Evolutionary conservation across 64 coral and sea anemone species (phyloP), one percentile per base, ranked within the genome.

Genomic region (Pocillopora verrucosa): DNA sequence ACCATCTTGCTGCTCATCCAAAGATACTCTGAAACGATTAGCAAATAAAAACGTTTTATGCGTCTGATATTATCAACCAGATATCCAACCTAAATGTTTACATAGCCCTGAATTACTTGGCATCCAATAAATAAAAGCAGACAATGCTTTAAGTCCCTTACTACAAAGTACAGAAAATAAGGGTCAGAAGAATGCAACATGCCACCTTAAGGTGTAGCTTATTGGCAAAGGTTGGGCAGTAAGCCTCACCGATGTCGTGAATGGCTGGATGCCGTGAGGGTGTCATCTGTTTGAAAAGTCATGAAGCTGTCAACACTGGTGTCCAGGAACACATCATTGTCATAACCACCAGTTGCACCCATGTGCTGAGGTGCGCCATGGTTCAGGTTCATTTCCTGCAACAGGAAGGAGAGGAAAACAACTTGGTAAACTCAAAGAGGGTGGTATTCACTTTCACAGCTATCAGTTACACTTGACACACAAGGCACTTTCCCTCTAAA

Each of bases 301-400:
- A 84, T 88, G 57, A 96, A 96, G 34, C 95, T 93, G 36, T 96
- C 95, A 13, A 75, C 79, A 59, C 91, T 89, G 0, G 84, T 78
- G 36, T 96, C 95, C 61, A 93, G 88, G 36, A 90, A 91, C 45
- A 96, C 90, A 37, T 96, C 95, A 60, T 93, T 93, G 16, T 96
- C 95, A 37, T 96, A 96, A 0, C 91, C 95, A 35, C 95, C 95
- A 24, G 95, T 91, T n/a, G 91, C 94, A 65, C 86, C 92, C 58
- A 75, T 90, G 87, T 20, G 82, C 72, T 76, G 89, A 15, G 57
- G 76, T 51, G 2, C 67, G 70, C 11, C 41, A 56, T 76, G 92
- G 80, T 91, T 84, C 75, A 58, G 88, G 22, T 89, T 94, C 89
- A 91, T 87, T 38, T 94, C 93, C 93, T 94, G 73, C 19, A 10